Percentiles rank a stretch among this genome's conserved stretches.
phyloP scores from a whole-genome alignment of 2,113 vertebrate genomes.

The Rhadina sibilatrix region DNA sequence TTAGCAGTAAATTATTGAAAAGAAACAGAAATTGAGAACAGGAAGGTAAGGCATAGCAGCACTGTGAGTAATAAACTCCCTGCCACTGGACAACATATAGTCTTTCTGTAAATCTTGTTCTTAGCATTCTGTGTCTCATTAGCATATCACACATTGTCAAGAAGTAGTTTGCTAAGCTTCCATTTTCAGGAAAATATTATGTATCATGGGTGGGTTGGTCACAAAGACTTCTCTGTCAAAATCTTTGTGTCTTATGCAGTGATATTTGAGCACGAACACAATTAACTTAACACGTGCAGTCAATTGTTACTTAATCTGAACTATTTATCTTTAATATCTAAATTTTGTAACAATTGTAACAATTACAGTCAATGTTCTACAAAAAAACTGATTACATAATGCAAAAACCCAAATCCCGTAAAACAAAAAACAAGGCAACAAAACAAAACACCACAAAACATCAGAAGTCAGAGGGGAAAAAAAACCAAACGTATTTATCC shows the following conservation, averaged over 20 bases:
- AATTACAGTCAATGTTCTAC: neutral
- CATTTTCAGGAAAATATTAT: neutral
- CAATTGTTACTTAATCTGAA: neutral
- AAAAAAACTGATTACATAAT: neutral
- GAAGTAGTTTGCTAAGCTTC: neutral
- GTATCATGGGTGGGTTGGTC: neutral
- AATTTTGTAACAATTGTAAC: neutral
- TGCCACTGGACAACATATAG: neutral
- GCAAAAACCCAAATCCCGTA: neutral
- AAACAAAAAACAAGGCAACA: neutral
- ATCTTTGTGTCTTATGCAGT: neutral
- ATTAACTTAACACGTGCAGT: neutral
- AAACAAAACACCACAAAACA: neutral
- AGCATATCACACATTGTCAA: neutral
- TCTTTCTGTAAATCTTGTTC: neutral
- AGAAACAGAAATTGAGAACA: conserved; percentile 76
- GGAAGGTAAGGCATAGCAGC: conserved; percentile 58
- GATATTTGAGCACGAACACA: neutral
- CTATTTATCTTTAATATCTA: neutral
- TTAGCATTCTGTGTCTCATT: neutral
- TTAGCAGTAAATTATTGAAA: conserved; percentile 87
- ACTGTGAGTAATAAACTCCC: neutral
- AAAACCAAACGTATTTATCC: neutral
- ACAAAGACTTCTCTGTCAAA: neutral
- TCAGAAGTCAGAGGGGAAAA: neutral